Conservation (phyloP, 2,888 invertebrate species). For the Trissolcus japonicus region DNA sequence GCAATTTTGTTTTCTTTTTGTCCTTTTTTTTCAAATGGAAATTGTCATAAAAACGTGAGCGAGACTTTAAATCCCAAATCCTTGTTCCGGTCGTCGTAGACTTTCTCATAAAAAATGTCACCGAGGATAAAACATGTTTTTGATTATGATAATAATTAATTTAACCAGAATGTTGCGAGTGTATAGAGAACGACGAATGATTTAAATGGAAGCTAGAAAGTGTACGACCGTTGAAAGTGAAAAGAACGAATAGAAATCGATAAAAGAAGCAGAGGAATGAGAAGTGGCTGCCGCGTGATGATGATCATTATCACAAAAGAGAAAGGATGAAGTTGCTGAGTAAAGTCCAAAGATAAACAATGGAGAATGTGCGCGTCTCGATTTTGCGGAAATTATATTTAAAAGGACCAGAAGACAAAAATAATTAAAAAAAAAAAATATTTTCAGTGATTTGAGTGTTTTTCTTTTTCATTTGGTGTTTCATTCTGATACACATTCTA, state of each 20-base stretch:
- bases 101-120: slow-evolving; percentile 30
- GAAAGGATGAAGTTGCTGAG: slow-evolving; percentile 52
- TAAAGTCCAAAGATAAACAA: slow-evolving; percentile 53
- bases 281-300: slow-evolving; percentile 48
- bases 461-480: background rate
- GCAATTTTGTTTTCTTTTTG: too few relatives aligned
- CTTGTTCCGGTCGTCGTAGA: background rate
- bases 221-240: slow-evolving; percentile 43
- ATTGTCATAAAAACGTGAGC: background rate
- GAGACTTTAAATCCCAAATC: background rate
- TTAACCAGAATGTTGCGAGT: background rate
- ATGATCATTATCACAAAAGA: slow-evolving; percentile 56
- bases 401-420: slow-evolving; percentile 5
- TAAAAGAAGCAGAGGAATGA: slow-evolving; percentile 48
- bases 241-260: slow-evolving; percentile 52
- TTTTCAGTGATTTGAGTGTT: too few relatives aligned
- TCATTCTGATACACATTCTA: background rate
- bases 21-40: background rate
- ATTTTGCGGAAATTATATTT: slow-evolving; percentile 9
- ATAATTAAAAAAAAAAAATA: too few relatives aligned
- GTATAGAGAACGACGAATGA: background rate
- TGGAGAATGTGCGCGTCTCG: slow-evolving; percentile 29
- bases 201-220: slow-evolving; percentile 44
- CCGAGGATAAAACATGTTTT: background rate
- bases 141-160: background rate